Percentiles rank a stretch among this genome's conserved stretches.
These are phyloP conservation scores for Cyclophora punctaria DNA, from an alignment of 2,888 invertebrate genomes.

Conservation along the genomic window DNA sequence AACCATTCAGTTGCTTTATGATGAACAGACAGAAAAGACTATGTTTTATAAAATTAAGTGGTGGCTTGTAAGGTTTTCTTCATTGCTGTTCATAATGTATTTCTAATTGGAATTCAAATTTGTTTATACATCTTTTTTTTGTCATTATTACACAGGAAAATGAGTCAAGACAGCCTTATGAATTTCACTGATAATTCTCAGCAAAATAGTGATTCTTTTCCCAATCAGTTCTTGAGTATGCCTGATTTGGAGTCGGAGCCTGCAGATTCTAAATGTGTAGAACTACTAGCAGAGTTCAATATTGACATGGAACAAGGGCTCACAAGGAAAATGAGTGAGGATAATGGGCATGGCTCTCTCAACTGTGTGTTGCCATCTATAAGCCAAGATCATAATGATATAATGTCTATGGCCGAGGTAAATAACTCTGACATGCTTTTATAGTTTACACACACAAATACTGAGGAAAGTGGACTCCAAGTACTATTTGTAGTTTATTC, in stretches of 20 bases:
- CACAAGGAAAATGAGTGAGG: slow-evolving; percentile 32
- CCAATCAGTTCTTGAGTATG: slow-evolving; percentile 54
- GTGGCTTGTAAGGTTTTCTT: too few relatives aligned
- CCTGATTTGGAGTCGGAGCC: slow-evolving; percentile 53
- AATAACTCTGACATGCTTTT: background rate
- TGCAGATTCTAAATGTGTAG: slow-evolving; percentile 34
- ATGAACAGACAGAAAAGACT: too few relatives aligned
- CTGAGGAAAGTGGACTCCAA: too few relatives aligned
- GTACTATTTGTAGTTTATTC: too few relatives aligned
- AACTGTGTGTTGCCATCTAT: slow-evolving; percentile 66
- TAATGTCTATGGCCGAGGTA: slow-evolving; percentile 53
- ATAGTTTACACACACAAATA: too few relatives aligned
- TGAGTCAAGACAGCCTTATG: slow-evolving; percentile 39
- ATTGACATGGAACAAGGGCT: slow-evolving; percentile 49
- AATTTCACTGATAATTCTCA: slow-evolving; percentile 43
- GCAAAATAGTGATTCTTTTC: slow-evolving; percentile 42
- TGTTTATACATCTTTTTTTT: slow-evolving; percentile 9
- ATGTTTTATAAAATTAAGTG: too few relatives aligned
- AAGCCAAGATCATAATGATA: slow-evolving; percentile 55
- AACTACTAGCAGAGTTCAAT: slow-evolving; percentile 57
- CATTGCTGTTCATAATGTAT: too few relatives aligned
- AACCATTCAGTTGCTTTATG: too few relatives aligned
- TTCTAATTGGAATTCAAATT: too few relatives aligned
- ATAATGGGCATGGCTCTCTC: slow-evolving; percentile 41
- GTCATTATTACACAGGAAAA: slow-evolving; percentile 32